Evolutionary conservation across 1,140 invertebrate species (phyloP).

Genomic region (Lordiphosa mommai): DNA sequence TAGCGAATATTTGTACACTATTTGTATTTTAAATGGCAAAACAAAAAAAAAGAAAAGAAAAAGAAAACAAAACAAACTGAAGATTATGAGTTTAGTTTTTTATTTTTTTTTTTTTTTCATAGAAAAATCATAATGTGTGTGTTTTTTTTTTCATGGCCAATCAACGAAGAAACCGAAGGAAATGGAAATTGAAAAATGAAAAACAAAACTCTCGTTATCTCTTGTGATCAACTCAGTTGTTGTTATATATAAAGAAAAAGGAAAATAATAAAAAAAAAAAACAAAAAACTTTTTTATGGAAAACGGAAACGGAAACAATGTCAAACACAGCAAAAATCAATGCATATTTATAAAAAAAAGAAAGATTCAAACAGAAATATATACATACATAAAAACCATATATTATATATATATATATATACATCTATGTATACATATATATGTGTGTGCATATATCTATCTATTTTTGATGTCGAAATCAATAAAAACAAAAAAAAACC

Average conservation of each 20-base stretch:
- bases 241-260: conserved; percentile 50
- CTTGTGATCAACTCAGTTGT: conserved; percentile 76
- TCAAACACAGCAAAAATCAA: conserved; percentile 27
- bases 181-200: conserved; percentile 15
- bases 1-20: conserved; percentile 72
- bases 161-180: neutral
- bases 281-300: conserved; percentile 22
- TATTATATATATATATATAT: conserved; percentile 29
- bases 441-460: conserved; percentile 27
- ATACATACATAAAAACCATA: conserved; percentile 25
- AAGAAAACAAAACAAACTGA: neutral
- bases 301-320: conserved; percentile 24
- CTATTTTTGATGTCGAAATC: conserved; percentile 48
- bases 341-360: conserved; percentile 20
- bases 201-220: conserved; percentile 68
- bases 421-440: conserved; percentile 4
- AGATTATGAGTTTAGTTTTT: conserved; percentile 2
- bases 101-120: neutral
- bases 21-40: conserved; percentile 48
- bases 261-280: conserved; percentile 12
- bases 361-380: conserved; percentile 3
- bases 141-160: neutral
- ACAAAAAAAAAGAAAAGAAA: too few species aligned
- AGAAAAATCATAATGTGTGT: conserved; percentile 1
- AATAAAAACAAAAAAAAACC: conserved; percentile 7